These are phyloP conservation scores for Drosophila nannoptera DNA, from an alignment of 1,140 invertebrate species.

Conservation along the genomic window DNA sequence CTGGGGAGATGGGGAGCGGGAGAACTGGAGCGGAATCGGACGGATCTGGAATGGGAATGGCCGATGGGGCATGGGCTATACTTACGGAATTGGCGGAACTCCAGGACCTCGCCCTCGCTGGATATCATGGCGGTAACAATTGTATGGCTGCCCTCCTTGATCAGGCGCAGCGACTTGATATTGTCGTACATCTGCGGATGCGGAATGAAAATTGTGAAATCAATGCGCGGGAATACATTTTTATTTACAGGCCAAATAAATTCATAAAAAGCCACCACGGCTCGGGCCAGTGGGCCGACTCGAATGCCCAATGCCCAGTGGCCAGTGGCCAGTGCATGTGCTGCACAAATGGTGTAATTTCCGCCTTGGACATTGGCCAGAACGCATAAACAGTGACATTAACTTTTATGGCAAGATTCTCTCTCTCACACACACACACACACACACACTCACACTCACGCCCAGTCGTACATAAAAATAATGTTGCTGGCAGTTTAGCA, in stretches of 20 bases:
- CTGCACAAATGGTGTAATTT: slow-evolving; percentile 75
- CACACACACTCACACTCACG: slow-evolving; percentile 27
- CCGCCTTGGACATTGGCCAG: slow-evolving; percentile 76
- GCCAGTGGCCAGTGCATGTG: slow-evolving; percentile 53
- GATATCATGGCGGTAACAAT: slow-evolving; percentile 90
- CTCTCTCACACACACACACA: slow-evolving; percentile 28
- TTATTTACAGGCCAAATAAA: slow-evolving; percentile 77
- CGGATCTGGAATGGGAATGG: too few species aligned
- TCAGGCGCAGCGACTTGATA: slow-evolving; percentile 86
- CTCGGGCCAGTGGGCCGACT: neutral
- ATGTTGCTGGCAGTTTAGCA: slow-evolving; percentile 71
- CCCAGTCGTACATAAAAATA: slow-evolving; percentile 69
- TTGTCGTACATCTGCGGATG: slow-evolving; percentile 91
- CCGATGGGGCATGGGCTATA: slow-evolving; percentile 25
- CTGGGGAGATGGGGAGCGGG: neutral
- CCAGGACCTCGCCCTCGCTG: slow-evolving; percentile 91
- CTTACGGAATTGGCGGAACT: slow-evolving; percentile 83
- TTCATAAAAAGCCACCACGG: slow-evolving; percentile 73
- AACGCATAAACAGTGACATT: slow-evolving; percentile 78
- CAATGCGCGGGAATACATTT: slow-evolving; percentile 57
- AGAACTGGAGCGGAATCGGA: neutral
- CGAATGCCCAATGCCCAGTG: too few species aligned
- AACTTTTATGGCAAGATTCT: slow-evolving; percentile 72
- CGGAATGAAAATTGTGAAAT: slow-evolving; percentile 72
- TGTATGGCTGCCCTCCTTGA: slow-evolving; percentile 82